These are phyloP conservation scores for Neodontobutis hainanensis DNA, from an alignment of 2,113 vertebrate genomes.

Conservation along the genomic window DNA sequence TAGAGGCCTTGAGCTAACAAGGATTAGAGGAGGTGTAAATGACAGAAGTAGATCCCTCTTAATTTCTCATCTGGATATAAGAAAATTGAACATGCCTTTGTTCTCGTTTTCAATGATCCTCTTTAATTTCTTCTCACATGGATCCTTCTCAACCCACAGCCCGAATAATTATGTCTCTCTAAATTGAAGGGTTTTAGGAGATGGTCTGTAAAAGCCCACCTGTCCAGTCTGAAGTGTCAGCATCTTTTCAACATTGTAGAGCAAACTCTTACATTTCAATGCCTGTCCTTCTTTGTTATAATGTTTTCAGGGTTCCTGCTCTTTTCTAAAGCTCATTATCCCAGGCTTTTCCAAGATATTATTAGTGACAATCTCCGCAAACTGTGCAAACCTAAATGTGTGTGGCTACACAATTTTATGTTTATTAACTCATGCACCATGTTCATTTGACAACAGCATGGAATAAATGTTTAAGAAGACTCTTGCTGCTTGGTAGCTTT, in stretches of 20 bases:
- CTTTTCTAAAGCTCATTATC: neutral
- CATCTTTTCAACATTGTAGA: neutral
- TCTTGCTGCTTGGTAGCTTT: too few relatives aligned
- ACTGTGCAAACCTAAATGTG: neutral
- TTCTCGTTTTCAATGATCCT: constrained; percentile 20
- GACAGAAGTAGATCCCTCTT: constrained; percentile 27
- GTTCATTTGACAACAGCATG: too few relatives aligned
- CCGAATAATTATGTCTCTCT: constrained; percentile 3
- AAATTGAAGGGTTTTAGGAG: constrained; percentile 15
- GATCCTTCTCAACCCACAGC: constrained; percentile 16
- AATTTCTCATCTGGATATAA: constrained; percentile 35
- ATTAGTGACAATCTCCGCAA: neutral
- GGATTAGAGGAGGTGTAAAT: constrained; percentile 37
- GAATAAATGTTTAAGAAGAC: too few relatives aligned
- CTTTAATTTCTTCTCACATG: neutral
- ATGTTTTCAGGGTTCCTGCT: neutral
- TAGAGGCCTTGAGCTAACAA: constrained; percentile 43
- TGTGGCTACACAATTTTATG: too few relatives aligned
- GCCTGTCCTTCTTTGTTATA: too few relatives aligned
- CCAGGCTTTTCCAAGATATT: neutral
- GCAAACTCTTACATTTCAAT: neutral
- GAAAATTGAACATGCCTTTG: constrained; percentile 38
- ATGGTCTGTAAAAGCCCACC: constrained; percentile 5
- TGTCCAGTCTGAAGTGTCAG: constrained; percentile 28
- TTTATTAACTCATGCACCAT: too few relatives aligned